Conservation (phyloP, 2,113 vertebrate species). For the Hepsetus odoe region DNA sequence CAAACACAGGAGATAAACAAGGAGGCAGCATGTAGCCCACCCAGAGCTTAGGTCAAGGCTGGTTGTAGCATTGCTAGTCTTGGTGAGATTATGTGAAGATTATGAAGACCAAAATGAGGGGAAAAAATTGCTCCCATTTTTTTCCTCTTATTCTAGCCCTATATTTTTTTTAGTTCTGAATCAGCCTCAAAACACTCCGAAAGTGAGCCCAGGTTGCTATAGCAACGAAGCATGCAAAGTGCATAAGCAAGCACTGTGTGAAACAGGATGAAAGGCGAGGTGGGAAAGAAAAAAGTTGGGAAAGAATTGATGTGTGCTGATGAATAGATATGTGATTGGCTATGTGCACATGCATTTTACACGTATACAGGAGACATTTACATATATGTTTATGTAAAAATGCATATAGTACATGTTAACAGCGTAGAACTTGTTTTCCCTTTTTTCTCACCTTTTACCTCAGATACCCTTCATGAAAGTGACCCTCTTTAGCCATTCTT, state of each 20-base stretch:
- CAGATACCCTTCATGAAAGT: conserved; percentile 74
- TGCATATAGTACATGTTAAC: conserved; percentile 17
- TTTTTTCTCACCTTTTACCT: conserved; percentile 81
- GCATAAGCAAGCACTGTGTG: conserved; percentile 48
- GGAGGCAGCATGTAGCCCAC: conserved; percentile 84
- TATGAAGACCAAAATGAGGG: conserved; percentile 21
- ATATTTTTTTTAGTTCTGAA: background rate
- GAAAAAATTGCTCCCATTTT: background rate
- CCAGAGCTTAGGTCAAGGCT: background rate
- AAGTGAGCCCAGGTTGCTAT: conserved; percentile 54
- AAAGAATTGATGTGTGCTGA: conserved; percentile 8
- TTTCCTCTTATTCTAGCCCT: conserved; percentile 2
- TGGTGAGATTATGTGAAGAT: background rate
- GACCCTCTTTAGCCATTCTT: conserved; percentile 49
- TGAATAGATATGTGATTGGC: conserved; percentile 1
- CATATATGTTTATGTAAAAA: conserved; percentile 7
- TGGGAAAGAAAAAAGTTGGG: conserved; percentile 12
- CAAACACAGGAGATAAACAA: conserved; percentile 80
- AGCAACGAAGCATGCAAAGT: conserved; percentile 49
- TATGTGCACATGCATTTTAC: background rate
- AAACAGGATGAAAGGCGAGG: conserved; percentile 58
- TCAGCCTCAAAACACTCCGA: conserved; percentile 40
- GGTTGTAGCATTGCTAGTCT: background rate
- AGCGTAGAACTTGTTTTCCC: background rate
- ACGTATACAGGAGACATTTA: background rate